These are phyloP conservation scores for Staurois parvus DNA, from an alignment of 2,797 vertebrate species.

Conservation along the genomic window DNA sequence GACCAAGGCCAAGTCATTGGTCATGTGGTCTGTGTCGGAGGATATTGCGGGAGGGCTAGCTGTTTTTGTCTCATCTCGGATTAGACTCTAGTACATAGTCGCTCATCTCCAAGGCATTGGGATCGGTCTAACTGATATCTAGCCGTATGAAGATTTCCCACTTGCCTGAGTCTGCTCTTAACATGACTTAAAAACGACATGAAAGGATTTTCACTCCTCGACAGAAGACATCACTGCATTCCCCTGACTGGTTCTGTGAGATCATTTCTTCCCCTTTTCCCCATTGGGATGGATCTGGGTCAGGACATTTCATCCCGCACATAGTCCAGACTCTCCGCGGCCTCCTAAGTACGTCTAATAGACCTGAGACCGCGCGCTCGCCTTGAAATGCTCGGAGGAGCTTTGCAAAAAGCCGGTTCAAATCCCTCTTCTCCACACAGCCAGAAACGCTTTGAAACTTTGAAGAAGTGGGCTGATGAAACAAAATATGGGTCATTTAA, in stretches of 20 bases:
- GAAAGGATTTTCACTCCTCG: too few species aligned
- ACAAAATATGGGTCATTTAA: conserved; percentile 51
- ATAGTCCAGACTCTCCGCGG: background rate
- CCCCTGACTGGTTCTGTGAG: background rate
- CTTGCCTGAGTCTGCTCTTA: too few species aligned
- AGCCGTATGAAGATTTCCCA: too few species aligned
- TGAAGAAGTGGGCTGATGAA: conserved; percentile 39
- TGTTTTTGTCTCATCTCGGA: too few species aligned
- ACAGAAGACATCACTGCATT: background rate
- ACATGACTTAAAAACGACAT: too few species aligned
- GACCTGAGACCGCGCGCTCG: background rate
- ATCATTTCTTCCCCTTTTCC: conserved; percentile 19
- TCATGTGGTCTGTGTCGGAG: too few species aligned
- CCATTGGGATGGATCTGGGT: conserved; percentile 38
- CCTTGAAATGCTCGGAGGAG: conserved; percentile 10
- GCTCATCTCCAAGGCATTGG: too few species aligned
- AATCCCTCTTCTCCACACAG: conserved; percentile 30
- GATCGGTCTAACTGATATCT: too few species aligned
- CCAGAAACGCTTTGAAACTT: conserved; percentile 36
- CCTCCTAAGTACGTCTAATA: conserved; percentile 23
- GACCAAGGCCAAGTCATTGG: too few species aligned
- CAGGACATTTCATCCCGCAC: conserved; percentile 13
- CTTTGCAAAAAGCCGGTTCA: conserved; percentile 38
- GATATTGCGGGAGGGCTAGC: too few species aligned
- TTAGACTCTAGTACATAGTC: too few species aligned